Evolutionary conservation across 2,113 vertebrate genomes (phyloP).

Genomic region (Porphyrio hochstetteri): DNA sequence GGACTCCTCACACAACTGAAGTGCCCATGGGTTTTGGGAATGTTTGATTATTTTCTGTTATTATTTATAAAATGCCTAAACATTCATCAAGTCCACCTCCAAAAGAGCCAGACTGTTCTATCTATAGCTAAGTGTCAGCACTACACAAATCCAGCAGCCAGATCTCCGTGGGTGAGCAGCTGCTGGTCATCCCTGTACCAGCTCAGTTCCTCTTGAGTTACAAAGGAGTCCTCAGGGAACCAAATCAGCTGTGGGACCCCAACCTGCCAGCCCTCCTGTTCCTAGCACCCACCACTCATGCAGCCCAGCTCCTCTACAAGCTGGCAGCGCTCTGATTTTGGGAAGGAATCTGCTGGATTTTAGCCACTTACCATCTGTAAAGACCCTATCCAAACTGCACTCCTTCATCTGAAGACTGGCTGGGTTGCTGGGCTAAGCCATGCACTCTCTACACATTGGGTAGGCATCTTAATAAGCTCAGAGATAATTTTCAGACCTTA

Average conservation of each 20-base stretch:
- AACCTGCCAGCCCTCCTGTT: not conserved
- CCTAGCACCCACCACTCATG: accelerated
- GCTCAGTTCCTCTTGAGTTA: not conserved
- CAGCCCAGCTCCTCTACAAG: not conserved
- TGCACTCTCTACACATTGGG: not conserved
- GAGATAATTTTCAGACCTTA: not conserved
- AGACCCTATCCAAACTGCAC: not conserved
- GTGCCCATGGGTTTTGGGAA: not conserved
- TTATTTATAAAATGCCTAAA: not conserved
- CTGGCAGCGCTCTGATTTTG: not conserved
- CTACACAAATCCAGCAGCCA: not conserved
- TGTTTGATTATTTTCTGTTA: not conserved
- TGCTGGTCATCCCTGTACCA: not conserved
- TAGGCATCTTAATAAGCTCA: not conserved
- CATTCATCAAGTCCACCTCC: not conserved
- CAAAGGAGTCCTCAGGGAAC: not conserved
- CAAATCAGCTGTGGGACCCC: not conserved
- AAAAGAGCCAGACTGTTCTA: not conserved
- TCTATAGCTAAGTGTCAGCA: not conserved
- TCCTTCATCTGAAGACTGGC: not conserved
- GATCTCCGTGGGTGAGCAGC: not conserved
- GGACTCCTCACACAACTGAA: not conserved
- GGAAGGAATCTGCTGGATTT: not conserved
- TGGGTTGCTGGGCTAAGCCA: not conserved
- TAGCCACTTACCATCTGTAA: not conserved